Evolutionary conservation across 1,140 invertebrate genomes (phyloP).

Genomic region (Daktulosphaira vitifoliae): DNA sequence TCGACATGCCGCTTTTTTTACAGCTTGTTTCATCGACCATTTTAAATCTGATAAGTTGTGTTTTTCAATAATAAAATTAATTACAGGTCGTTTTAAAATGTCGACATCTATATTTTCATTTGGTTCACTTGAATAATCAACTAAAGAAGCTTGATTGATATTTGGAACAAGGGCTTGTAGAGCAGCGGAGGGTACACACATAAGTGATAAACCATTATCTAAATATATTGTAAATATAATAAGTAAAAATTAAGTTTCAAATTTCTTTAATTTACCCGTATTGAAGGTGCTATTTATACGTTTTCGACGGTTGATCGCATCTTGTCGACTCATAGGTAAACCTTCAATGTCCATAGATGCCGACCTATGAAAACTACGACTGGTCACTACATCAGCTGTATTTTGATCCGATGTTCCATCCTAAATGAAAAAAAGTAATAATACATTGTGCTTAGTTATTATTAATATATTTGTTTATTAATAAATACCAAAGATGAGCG

Average conservation of each 20-base stretch:
- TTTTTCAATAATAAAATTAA: constrained; percentile 74
- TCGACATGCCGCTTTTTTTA: constrained; percentile 73
- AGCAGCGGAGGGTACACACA: constrained; percentile 73
- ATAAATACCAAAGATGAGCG: neutral
- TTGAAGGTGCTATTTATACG: constrained; percentile 7
- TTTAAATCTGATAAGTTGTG: constrained; percentile 74
- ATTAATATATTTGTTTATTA: too few relatives aligned
- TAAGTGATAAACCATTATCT: constrained; percentile 61
- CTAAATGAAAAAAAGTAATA: neutral
- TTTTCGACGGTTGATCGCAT: constrained; percentile 1
- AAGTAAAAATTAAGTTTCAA: too few relatives aligned
- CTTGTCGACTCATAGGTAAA: constrained; percentile 36
- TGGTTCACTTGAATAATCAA: neutral
- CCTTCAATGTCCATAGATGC: constrained; percentile 58
- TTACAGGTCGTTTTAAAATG: constrained; percentile 55
- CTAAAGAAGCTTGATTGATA: constrained; percentile 38
- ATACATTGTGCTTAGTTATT: too few relatives aligned
- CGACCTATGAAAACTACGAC: constrained; percentile 50
- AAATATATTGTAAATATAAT: too few relatives aligned
- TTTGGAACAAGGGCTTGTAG: constrained; percentile 61
- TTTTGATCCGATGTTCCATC: neutral
- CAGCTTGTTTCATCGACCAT: constrained; percentile 70
- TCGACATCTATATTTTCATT: neutral
- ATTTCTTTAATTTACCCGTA: neutral
- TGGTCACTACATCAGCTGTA: neutral